Conservation (phyloP, 2,888 invertebrate species). For the Itoplectis maculator region DNA sequence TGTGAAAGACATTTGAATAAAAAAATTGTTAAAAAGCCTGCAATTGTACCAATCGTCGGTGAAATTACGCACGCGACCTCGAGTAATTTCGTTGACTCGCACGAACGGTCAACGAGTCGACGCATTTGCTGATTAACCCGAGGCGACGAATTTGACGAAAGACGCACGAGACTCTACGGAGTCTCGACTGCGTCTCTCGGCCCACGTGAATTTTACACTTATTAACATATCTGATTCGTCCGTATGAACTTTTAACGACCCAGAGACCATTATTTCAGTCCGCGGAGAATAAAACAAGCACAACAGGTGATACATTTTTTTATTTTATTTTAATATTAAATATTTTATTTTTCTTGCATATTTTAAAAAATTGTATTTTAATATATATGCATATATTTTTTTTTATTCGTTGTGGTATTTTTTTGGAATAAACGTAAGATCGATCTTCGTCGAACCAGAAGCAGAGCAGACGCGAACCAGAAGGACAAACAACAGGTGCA, state of each 20-base stretch:
- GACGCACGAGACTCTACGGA: conserved; percentile 19
- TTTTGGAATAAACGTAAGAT: not conserved
- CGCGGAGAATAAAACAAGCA: not conserved
- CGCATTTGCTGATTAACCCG: conserved; percentile 40
- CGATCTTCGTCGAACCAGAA: not conserved
- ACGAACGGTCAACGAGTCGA: not conserved
- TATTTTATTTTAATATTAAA: too few relatives aligned
- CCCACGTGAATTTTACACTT: conserved; percentile 54
- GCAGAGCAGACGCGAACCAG: not conserved
- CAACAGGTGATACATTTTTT: too few relatives aligned
- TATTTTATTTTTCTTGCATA: too few relatives aligned
- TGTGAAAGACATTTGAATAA: conserved; percentile 36
- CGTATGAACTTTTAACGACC: conserved; percentile 20
- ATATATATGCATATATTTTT: too few relatives aligned
- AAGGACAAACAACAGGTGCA: conserved; percentile 30
- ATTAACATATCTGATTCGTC: conserved; percentile 26
- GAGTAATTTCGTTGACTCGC: conserved; percentile 27
- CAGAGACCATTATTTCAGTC: conserved; percentile 8
- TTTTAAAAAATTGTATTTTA: too few relatives aligned
- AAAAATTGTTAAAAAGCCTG: conserved; percentile 27
- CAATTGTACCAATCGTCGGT: conserved; percentile 43
- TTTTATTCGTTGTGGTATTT: too few relatives aligned
- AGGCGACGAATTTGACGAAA: conserved; percentile 39
- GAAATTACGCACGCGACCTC: conserved; percentile 35
- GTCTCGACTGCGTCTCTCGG: conserved; percentile 45